Evolutionary conservation across 1,140 invertebrate genomes (phyloP), one percentile per base, ranked within the genome.

Genomic region (Panagrolaimus sp.): DNA sequence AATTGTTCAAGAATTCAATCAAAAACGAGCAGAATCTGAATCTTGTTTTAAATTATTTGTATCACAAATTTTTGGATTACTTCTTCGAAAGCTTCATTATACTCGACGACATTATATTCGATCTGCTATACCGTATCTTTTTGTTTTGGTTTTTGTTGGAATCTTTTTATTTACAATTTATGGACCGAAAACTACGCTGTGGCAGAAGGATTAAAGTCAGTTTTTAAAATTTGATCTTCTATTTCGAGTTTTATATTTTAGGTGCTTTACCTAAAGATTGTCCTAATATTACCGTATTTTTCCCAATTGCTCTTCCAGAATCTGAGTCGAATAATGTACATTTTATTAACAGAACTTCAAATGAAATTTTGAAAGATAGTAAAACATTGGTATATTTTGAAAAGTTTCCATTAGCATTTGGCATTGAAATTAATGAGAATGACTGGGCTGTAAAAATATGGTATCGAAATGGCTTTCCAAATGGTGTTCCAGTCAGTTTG

Each of bases 101-200:
- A 52, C 48, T 52, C 48, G 48, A 1, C 48, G 48, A 24, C n/a
- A 52, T 52, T 52, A 52, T 24, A 52, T 52, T 52, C 48, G 26
- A 52, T 24, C 48, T 52, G 15, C 48, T 52, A 21, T 52, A 21
- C n/a, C 26, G 48, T 15, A 52, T 52, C 14, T 52, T 52, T 10
- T 52, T 52, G 48, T n/a, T 24, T 21, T n/a, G n/a, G 1, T n/a
- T 24, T 8, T n/a, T 24, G 26, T 21, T 52, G 48, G 48, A n/a
- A 52, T 52, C 17, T 52, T 52, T 52, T 15, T 24, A 52, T 14
- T 52, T 52, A 4, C 17, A 52, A 52, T 1, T n/a, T n/a, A 52
- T 21, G 15, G 48, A 24, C 48, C 9, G 10, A 7, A 21, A 24
- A 52, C 26, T 52, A n/a, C 0, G 48, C 9, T 52, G 17, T 52